These are phyloP conservation scores for Xiphophorus couchianus DNA, from an alignment of 2,113 vertebrate species.

Conservation along the genomic window DNA sequence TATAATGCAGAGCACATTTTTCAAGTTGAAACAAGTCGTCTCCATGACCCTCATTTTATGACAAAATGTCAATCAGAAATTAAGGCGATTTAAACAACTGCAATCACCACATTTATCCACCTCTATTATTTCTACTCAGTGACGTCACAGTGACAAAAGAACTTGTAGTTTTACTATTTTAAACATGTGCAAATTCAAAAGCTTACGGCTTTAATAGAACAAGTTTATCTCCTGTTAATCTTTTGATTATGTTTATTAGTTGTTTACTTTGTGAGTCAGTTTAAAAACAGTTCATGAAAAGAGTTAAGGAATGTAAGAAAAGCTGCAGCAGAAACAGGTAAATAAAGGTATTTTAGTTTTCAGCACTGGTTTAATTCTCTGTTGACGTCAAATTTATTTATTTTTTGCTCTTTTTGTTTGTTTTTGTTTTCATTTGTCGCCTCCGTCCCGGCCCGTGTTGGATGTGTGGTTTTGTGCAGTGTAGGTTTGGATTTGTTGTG, in stretches of 20 bases:
- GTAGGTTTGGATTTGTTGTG: conserved; percentile 50
- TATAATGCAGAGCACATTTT: background rate
- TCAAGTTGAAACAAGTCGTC: background rate
- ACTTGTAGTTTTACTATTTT: too few relatives aligned
- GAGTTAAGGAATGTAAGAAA: background rate
- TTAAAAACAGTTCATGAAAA: too few relatives aligned
- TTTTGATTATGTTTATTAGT: too few relatives aligned
- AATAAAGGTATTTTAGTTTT: background rate
- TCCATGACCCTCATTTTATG: background rate
- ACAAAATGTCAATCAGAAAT: background rate
- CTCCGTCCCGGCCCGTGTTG: conserved; percentile 47
- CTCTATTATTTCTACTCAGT: too few relatives aligned
- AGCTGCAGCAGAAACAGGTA: background rate
- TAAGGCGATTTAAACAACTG: background rate
- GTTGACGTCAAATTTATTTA: conserved; percentile 19
- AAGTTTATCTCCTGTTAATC: too few relatives aligned
- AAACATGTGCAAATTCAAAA: too few relatives aligned
- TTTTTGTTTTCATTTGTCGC: conserved; percentile 38
- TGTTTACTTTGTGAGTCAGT: too few relatives aligned
- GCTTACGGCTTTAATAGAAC: too few relatives aligned
- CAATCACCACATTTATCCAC: too few relatives aligned
- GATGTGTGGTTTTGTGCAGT: conserved; percentile 63
- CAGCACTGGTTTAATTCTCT: conserved; percentile 10
- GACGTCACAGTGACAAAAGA: too few relatives aligned
- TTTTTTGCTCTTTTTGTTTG: background rate